Conservation (phyloP, 2,888 invertebrate species). For the Nomada flava region DNA sequence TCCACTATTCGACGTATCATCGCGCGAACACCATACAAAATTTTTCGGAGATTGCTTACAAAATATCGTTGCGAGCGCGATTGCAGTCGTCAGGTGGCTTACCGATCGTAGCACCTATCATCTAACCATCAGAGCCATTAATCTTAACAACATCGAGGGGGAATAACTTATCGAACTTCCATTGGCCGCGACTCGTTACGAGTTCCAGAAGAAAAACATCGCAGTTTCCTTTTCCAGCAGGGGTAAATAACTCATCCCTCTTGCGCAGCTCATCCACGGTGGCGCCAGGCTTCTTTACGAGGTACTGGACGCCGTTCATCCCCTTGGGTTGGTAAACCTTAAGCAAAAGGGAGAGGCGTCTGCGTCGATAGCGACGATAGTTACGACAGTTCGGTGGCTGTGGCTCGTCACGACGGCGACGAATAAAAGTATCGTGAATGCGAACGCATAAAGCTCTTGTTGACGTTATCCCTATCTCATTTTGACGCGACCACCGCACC, state of each 20-base stretch:
- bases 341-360: slow-evolving; percentile 38
- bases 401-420: slow-evolving; percentile 56
- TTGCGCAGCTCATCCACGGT: slow-evolving; percentile 75
- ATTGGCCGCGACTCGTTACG: slow-evolving; percentile 55
- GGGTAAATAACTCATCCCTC: slow-evolving; percentile 78
- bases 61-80: background rate
- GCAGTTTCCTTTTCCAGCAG: slow-evolving; percentile 65
- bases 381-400: slow-evolving; percentile 38
- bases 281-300: slow-evolving; percentile 82
- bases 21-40: background rate
- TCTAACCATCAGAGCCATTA: slow-evolving; percentile 28
- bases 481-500: slow-evolving; percentile 46
- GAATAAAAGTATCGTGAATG: slow-evolving; percentile 61
- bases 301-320: slow-evolving; percentile 59
- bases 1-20: slow-evolving; percentile 13
- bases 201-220: slow-evolving; percentile 49
- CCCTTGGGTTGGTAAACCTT: slow-evolving; percentile 39
- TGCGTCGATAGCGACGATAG: slow-evolving; percentile 44
- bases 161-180: slow-evolving; percentile 57
- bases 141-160: slow-evolving; percentile 35
- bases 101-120: slow-evolving; percentile 32
- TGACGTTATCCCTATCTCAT: slow-evolving; percentile 74
- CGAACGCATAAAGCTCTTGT: slow-evolving; percentile 63
- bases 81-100: slow-evolving; percentile 18
- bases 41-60: too few relatives aligned